A percentile compares a stretch with the other conserved stretches of the same genome.
Conservation (phyloP, 2,797 vertebrate species). For the Acomys russatus region DNA sequence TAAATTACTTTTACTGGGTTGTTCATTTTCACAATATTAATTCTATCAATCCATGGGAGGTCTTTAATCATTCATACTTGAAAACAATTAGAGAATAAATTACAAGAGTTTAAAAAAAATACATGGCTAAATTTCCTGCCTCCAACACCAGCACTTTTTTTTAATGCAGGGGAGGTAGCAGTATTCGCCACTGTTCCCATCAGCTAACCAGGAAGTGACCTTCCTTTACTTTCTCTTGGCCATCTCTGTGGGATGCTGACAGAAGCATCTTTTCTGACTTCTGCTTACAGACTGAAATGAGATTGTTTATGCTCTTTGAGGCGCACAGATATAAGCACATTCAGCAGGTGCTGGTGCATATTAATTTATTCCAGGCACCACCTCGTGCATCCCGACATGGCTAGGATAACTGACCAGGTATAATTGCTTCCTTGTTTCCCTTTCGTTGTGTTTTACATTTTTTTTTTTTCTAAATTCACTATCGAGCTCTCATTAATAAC, state of each 20-base stretch:
- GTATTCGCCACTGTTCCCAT: accelerated
- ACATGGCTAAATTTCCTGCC: neutral
- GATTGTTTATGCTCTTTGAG: neutral
- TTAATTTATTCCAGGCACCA: neutral
- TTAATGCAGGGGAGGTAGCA: neutral
- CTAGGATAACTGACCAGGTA: neutral
- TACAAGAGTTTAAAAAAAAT: neutral
- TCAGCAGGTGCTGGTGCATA: neutral
- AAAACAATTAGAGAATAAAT: slow-evolving; percentile 2
- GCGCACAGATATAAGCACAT: neutral
- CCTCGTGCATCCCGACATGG: neutral
- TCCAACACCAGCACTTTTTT: neutral
- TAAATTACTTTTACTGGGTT: neutral
- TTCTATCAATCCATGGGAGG: neutral
- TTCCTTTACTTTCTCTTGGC: neutral
- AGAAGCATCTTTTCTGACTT: neutral
- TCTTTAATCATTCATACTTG: neutral
- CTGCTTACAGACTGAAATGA: neutral
- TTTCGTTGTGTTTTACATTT: neutral
- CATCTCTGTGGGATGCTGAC: neutral
- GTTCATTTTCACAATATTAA: neutral
- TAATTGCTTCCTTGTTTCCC: neutral
- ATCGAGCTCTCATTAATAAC: neutral
- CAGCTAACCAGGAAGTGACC: too few relatives aligned
- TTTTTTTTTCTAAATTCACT: neutral